Evolutionary conservation across 1,140 invertebrate genomes (phyloP), one percentile per base, ranked within the genome.

Genomic region (Neomicropteryx cornuta): DNA sequence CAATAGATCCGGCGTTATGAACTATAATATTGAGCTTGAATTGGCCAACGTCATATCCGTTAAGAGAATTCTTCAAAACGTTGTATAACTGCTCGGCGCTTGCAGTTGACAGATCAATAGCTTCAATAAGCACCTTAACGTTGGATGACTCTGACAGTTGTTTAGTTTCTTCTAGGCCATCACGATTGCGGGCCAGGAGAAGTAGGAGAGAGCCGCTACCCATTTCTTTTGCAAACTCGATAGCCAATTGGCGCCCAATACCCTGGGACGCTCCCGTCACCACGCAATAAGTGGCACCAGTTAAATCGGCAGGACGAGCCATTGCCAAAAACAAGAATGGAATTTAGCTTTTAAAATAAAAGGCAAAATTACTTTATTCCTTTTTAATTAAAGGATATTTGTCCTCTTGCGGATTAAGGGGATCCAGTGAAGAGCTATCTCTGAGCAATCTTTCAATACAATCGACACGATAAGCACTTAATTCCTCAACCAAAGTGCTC

Each of bases 1-100:
- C 91, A 20, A 92, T 48, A 1, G 83, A 80, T 3, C 87, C 93
- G 5, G 83, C 90, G 75, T 96, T 97, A 53, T 97, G 91, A 38
- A 96, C 73, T 11, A 97, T 71, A 3, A 94, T 56, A 18, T 70
- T 71, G 36, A 76, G 69, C 33, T 83, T 68, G 52, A 85, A 89
- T 33, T 73, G 52, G 14, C 55, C 38, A 6, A 60, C 18, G 22
- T 56, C 56, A 23, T 50, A 48, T 29, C 58, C 52, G 19, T 52
- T 44, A 44, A 73, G 38, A 37, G 57, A 49, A 23, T 67, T 51
- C 2, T 58, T 46, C 6, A 81, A 49, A 1, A 73, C 54, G 46
- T 60, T 56, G 39, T 67, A 47, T 41, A 77, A 68, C 11, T 70
- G 52, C 5, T 60, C 47, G 4, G 62, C 50, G 17, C 68, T 55